Conservation (phyloP, 2,113 vertebrate species). For the Aramus guarauna region DNA sequence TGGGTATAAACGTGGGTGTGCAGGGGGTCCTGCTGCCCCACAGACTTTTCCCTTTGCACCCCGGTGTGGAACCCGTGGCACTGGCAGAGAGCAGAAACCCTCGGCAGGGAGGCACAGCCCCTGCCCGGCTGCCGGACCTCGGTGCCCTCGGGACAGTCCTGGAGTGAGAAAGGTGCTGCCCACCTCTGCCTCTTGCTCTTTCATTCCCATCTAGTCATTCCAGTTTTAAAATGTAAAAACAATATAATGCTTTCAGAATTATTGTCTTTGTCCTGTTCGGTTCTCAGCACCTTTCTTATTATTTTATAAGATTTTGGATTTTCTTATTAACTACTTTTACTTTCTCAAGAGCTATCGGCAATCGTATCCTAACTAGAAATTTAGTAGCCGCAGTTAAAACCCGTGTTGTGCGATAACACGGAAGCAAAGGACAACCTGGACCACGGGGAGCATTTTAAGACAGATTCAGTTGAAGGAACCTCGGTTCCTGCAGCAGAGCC, state of each 20-base stretch:
- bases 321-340: not conserved
- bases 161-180: not conserved
- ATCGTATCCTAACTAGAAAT: not conserved
- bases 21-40: not conserved
- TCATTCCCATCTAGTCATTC: not conserved
- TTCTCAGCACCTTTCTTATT: not conserved
- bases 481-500: accelerated
- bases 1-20: accelerated
- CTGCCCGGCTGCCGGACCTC: not conserved
- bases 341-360: not conserved
- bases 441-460: not conserved
- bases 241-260: not conserved
- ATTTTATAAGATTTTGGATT: not conserved
- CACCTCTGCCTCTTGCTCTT: not conserved
- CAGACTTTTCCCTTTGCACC: not conserved
- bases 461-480: not conserved
- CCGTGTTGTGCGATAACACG: not conserved
- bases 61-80: not conserved
- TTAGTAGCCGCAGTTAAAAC: not conserved
- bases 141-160: not conserved
- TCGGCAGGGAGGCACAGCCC: not conserved
- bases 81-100: not conserved
- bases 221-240: not conserved
- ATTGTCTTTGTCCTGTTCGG: too few relatives aligned
- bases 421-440: not conserved